Conservation (phyloP, 2,797 vertebrate genomes). For the Xenentodon cancila region DNA sequence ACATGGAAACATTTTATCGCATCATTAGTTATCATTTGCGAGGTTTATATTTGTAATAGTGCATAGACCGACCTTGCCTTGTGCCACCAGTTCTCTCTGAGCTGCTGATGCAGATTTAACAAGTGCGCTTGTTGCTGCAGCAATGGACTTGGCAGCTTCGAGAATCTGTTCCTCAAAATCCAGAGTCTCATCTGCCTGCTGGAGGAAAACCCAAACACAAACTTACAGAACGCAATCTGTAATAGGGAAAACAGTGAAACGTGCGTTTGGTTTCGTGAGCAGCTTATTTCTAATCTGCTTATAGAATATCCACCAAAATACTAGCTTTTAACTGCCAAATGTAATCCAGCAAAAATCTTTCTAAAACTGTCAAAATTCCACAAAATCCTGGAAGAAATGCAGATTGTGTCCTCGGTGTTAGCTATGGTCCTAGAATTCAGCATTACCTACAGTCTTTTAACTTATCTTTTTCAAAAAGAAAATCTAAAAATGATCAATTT, state of each 20-base stretch:
- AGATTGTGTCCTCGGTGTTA: too few species aligned
- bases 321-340: neutral
- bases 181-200: constrained; percentile 98
- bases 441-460: constrained; percentile 9
- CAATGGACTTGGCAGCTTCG: constrained; percentile 97
- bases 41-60: neutral
- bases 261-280: too few species aligned
- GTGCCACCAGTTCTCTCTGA: constrained; percentile 96
- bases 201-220: constrained; percentile 48
- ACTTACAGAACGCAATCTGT: neutral
- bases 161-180: constrained; percentile 99
- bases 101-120: constrained; percentile 99
- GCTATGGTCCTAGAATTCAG: neutral
- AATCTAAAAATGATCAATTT: neutral
- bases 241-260: neutral
- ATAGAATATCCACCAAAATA: constrained; percentile 1
- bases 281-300: constrained; percentile 6
- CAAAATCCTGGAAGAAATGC: neutral
- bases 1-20: neutral
- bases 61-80: constrained; percentile 91
- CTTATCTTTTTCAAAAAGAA: constrained; percentile 6
- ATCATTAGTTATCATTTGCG: neutral
- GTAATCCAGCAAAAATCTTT: constrained; percentile 3
- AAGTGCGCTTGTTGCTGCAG: constrained; percentile 95
- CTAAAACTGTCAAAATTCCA: constrained; percentile 2